Evolutionary conservation across 2,888 invertebrate species (phyloP).

Genomic region (Caenorhabditis sp.): DNA sequence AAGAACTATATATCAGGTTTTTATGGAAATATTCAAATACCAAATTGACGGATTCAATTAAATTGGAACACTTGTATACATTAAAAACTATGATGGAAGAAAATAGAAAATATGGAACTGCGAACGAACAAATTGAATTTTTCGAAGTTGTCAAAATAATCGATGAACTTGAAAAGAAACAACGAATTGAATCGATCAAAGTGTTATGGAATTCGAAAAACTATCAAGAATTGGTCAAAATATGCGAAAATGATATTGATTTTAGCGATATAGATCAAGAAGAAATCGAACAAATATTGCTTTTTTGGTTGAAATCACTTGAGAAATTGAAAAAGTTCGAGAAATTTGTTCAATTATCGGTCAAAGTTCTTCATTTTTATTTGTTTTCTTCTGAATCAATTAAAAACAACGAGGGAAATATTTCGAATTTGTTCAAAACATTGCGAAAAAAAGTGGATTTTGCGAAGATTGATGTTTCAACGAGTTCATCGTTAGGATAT

Average conservation of each 20-base stretch:
- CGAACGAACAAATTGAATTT: constrained; percentile 7
- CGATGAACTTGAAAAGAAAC: constrained; percentile 25
- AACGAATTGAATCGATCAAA: constrained; percentile 25
- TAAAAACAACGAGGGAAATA: constrained; percentile 1
- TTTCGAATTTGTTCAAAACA: background rate
- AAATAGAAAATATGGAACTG: constrained; percentile 8
- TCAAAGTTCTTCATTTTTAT: constrained; percentile 21
- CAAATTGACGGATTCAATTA: constrained; percentile 8
- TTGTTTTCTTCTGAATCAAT: constrained; percentile 1
- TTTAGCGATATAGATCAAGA: constrained; percentile 17
- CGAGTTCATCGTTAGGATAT: constrained; percentile 26
- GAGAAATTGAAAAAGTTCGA: constrained; percentile 16
- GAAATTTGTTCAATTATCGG: background rate
- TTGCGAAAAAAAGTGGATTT: constrained; percentile 8
- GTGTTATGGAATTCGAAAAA: constrained; percentile 18
- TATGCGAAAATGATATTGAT: constrained; percentile 37
- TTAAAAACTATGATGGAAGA: constrained; percentile 1
- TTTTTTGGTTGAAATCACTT: constrained; percentile 34
- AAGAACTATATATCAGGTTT: constrained; percentile 10
- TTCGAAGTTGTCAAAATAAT: constrained; percentile 17
- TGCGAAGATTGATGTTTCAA: constrained; percentile 1
- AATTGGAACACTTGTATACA: constrained; percentile 16
- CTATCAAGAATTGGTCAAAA: constrained; percentile 20
- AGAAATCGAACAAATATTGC: constrained; percentile 27
- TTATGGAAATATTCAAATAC: constrained; percentile 26